Base-by-base conservation (phyloP, 2,888 invertebrate species). In the Lepidochrysops patricia region DNA sequence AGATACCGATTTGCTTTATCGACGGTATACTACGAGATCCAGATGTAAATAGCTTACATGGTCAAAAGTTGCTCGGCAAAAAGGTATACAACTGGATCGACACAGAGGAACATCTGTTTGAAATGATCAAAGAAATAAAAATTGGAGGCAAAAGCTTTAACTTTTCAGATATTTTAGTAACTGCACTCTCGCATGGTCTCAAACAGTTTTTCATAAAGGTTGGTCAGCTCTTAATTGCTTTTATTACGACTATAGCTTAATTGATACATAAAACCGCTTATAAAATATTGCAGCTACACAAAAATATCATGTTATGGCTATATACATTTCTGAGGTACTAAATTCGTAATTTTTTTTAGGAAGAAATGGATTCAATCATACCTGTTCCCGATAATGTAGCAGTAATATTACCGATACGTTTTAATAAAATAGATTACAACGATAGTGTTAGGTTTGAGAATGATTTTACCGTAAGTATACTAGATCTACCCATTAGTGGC, bases 381-480 rank as follows among this genome's bases (percentile, higher is more conserved):
- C 68, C 65, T 61, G 68, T 77, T 65, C 81, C 82, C 56, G 74
- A 76, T 37, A 70, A 78, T 19, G 71, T 82, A 66, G 77, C 79
- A 60, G 76, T 80, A 48, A 73, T 82, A 43, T 66, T 81, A 57
- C 80, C 82, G 50, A 70, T 79, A 52, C 75, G 78, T 68, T 79
- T 60, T 71, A 76, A 19, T 68, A 72, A 52, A 15, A 67, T 48
- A 61, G 23, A 67, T 34, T 62, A 62, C 32, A 61, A 67, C 49
- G 64, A 66, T 35, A 65, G 66, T 49, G 64, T 76, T 29, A 71
- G 69, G 32, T 64, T 90, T 37, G 75, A 80, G 60, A 91, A 91
- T 66, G 79, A 82, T 63, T 90, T 91, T 67, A 88, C 89, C 5
- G 86, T 91, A 7, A 87, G 86, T 2, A 74, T 90, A 62, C 66